Conservation (phyloP, 2,888 invertebrate species). For the Atethmia centrago region DNA sequence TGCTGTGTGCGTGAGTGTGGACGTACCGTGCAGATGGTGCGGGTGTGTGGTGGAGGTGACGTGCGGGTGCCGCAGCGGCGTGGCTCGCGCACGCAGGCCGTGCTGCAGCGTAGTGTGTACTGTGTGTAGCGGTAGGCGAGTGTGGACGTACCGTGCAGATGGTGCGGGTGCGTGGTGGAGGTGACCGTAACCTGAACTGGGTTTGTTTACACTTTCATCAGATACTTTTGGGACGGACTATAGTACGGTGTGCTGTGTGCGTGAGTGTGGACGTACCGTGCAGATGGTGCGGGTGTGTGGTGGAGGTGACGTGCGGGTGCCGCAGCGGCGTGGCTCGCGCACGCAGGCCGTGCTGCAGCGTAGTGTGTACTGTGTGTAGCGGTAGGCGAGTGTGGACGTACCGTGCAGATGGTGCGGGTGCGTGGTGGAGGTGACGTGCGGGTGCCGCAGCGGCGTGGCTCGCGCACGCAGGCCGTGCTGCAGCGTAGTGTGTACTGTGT, state of each 20-base stretch:
- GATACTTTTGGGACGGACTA: not conserved
- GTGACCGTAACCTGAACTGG: not conserved
- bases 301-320: constrained; percentile 89
- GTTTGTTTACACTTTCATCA: not conserved
- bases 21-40: constrained; percentile 86
- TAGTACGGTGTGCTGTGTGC: not conserved
- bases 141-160: too few relatives aligned
- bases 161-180: too few relatives aligned
- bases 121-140: too few relatives aligned
- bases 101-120: too few relatives aligned
- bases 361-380: too few relatives aligned
- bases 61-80: constrained; percentile 64
- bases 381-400: too few relatives aligned
- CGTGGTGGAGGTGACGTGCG: too few relatives aligned
- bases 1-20: not conserved
- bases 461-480: not conserved
- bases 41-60: constrained; percentile 93
- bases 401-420: too few relatives aligned
- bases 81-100: not conserved
- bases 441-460: not conserved
- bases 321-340: not conserved
- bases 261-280: constrained; percentile 56
- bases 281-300: constrained; percentile 92
- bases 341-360: too few relatives aligned
- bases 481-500: too few relatives aligned